Evolutionary conservation across 2,888 invertebrate genomes (phyloP).

Genomic region (Vanessa cardui): DNA sequence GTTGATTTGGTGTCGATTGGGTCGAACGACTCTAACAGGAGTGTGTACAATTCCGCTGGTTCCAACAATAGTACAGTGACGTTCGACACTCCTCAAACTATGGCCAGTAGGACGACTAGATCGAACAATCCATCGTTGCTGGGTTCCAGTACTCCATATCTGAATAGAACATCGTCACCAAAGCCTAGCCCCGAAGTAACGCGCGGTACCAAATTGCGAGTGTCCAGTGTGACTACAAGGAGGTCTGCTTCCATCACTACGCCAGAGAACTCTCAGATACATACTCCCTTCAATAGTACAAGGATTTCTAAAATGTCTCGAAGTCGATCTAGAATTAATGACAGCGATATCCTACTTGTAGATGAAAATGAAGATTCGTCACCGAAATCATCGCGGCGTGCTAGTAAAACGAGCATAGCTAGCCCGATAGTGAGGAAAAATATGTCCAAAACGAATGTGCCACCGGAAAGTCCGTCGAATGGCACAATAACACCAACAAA

Average conservation of each 20-base stretch:
- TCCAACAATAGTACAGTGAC: conserved; percentile 46
- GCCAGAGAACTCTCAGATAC: conserved; percentile 52
- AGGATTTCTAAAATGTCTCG: conserved; percentile 53
- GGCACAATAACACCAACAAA: conserved; percentile 64
- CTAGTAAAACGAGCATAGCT: conserved; percentile 5
- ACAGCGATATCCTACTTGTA: conserved; percentile 53
- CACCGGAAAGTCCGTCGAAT: conserved; percentile 23
- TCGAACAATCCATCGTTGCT: conserved; percentile 45
- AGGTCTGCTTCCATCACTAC: conserved; percentile 54
- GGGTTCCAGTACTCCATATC: conserved; percentile 62
- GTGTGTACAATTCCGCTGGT: conserved; percentile 58
- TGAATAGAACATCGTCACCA: conserved; percentile 20
- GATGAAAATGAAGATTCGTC: conserved; percentile 45
- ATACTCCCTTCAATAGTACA: conserved; percentile 53
- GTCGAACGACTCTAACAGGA: conserved; percentile 47
- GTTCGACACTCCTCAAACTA: conserved; percentile 53
- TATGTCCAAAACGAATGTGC: conserved; percentile 14
- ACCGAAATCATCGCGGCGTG: conserved; percentile 40
- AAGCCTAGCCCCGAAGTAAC: background rate
- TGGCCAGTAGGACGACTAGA: conserved; percentile 47
- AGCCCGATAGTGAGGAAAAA: conserved; percentile 28
- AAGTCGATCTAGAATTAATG: conserved; percentile 59
- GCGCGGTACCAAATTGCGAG: conserved; percentile 1
- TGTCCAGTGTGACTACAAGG: conserved; percentile 29
- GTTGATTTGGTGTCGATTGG: conserved; percentile 68